These are phyloP conservation scores for Calyptommatus sinebrachiatus DNA, from an alignment of 2,113 vertebrate genomes.

Conservation along the genomic window DNA sequence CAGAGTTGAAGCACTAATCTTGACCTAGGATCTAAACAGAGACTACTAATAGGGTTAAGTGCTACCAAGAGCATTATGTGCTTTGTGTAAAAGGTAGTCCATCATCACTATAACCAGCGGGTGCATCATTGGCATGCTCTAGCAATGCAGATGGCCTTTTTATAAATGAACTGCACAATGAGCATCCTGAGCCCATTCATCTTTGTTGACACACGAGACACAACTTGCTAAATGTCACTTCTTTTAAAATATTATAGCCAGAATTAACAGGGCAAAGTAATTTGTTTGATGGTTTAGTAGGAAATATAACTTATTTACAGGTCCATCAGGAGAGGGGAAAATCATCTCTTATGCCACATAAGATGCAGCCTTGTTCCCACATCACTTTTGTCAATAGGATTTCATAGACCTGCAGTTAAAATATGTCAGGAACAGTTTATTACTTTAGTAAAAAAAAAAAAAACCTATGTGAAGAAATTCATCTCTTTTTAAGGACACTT, in stretches of 20 bases:
- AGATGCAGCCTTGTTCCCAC: constrained; percentile 31
- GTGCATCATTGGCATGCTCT: constrained; percentile 28
- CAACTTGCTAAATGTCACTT: constrained; percentile 51
- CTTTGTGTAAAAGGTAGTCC: constrained; percentile 32
- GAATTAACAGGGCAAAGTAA: constrained; percentile 45
- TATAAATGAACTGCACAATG: constrained; percentile 45
- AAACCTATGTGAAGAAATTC: constrained; percentile 29
- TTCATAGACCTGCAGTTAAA: constrained; percentile 42
- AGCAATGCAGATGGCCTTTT: constrained; percentile 33
- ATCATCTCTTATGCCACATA: constrained; percentile 21
- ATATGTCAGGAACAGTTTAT: background rate
- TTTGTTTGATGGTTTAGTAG: constrained; percentile 48
- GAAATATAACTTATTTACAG: constrained; percentile 29
- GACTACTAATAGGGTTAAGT: constrained; percentile 34
- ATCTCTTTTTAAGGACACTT: constrained; percentile 39
- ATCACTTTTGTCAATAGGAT: constrained; percentile 44
- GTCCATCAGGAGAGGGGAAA: background rate
- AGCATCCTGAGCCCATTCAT: constrained; percentile 47
- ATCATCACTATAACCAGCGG: constrained; percentile 22
- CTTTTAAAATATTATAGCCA: constrained; percentile 52
- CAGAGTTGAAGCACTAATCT: background rate
- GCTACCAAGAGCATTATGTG: constrained; percentile 35
- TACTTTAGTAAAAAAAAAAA: constrained; percentile 37
- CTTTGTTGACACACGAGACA: constrained; percentile 52
- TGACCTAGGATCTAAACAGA: background rate